Evolutionary conservation across 2,113 vertebrate species (phyloP), one percentile per base, ranked within the genome.

Genomic region (Tragelaphus strepsiceros): DNA sequence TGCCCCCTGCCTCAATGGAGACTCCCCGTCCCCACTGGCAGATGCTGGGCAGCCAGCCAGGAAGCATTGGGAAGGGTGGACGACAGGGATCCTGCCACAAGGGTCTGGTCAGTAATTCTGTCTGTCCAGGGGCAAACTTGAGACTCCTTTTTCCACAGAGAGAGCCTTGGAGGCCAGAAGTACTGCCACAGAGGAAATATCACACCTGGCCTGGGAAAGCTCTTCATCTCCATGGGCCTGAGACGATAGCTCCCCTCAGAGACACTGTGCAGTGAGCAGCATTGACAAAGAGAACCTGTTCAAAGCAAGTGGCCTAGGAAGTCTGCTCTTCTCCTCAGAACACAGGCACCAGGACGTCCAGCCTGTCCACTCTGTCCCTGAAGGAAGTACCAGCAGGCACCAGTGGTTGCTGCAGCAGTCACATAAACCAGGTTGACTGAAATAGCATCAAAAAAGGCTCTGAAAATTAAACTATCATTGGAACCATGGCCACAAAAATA

Each of bases 51-150:
- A 32, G n/a, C 8, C 0, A 30, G 26, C n/a, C 49, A 43, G 49
- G 46, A 83, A 54, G 46, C 54, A 54, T 1, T 32, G 26, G 61
- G 17, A 51, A 83, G 19, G n/a, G 21, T 35, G 67, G n/a, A n/a
- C 0, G 0, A 5, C 67, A 56, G 46, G 16, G 16, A 51, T 46
- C 35, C 49, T 32, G 17, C 7, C 26, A n/a, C 21, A 17, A 32
- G 67, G n/a, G 21, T 43, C 39, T 78, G 58, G 39, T 43, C 39
- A 61, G 30, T 32, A 59, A 91, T 32, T 32, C 21, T 35, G 43
- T 59, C 39, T 58, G 82, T 16, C 28, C 53, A 58, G 54, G 82
- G 54, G 82, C 2, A 39, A 58, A 26, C 22, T n/a, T 39, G n/a
- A 39, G 82, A 39, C n/a, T 39, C 22, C 22, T 58, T 22, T 58